Base-by-base conservation (phyloP, 2,888 invertebrate species). In the Amiota minor region DNA sequence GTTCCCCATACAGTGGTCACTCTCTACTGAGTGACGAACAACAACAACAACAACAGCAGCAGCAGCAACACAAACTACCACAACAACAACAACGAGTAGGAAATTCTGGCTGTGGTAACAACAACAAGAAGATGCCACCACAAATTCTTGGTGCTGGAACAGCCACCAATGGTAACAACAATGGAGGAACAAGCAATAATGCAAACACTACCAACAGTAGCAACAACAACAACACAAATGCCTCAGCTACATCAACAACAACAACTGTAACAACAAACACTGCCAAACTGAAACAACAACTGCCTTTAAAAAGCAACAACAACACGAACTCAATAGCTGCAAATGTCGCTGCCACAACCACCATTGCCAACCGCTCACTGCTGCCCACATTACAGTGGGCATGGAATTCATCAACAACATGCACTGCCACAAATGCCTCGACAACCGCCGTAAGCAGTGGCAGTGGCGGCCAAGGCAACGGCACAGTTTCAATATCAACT, bases 1-100 rank as follows among this genome's bases (percentile, higher is more conserved):
- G 95, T 79, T 96, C 96, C 75, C 96, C 96, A 82, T 95, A 93
- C 90, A 95, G 89, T 89, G 86, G 82, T 67, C 84, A 84, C 77
- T 84, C 87, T 85, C 81, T 78, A 80, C 89, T 91, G 89, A 90
- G 92, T 90, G 90, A 91, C 85, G 91, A 91, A 87, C 93, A 78
- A 9, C 77, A 75, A 11, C 75, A 75, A 56, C 73, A 67, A 56
- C 68, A 62, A 0, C 20, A 16, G 56, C 47, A 47, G 45, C 50
- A 53, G 50, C 35, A 69, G 49, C 67, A 59, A 67, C 53, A 70
- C n/a, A 67, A n/a, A n/a, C n/a, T n/a, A 50, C 47, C 20, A 23
- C 50, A 53, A 59, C 35, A 69, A 56, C 67, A 59, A 67, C 53
- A 70, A 65, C 46, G 73, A n/a, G 12, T 35, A 35, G 35, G 6